Base-by-base conservation (phyloP, 2,113 vertebrate species). In the Hypanus sabinus region DNA sequence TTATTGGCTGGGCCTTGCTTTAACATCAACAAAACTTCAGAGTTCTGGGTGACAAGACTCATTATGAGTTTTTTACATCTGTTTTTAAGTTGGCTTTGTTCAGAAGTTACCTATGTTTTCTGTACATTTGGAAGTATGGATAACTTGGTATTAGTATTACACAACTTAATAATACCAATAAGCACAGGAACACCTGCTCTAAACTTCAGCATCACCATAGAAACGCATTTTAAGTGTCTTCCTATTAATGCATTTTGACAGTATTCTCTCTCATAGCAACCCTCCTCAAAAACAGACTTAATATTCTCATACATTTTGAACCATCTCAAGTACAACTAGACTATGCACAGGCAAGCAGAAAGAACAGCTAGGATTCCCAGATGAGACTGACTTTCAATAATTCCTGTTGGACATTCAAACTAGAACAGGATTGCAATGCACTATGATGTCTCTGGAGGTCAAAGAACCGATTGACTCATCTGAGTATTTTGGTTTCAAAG, bases 151-250 rank as follows among this genome's bases (percentile, higher is more conserved):
- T 12, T 33, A 16, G 24, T 65, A 30, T 65, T n/a, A 90, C 80
- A 83, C 60, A 65, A n/a, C 1, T 65, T 65, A 90, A 90, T 65
- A 65, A 90, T 90, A 65, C 85, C 3, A 65, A 65, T 65, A 90
- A 60, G 60, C 85, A 33, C 22, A 90, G 85, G 85, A 90, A 14
- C 85, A 90, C 85, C 81, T 90, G 60, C 33, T 65, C 27, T 65
- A 30, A 46, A 65, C 30, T n/a, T 65, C 55, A 87, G 5, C 33
- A 33, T 90, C 60, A 20, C 85, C 85, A 90, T 68, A 65, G 85
- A 90, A 90, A 90, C 57, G 65, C 12, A 14, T 65, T 2, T 65
- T 12, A 90, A 90, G 16, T 90, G 60, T 65, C 60, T 65, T 16
- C 60, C 30, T 90, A 65, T 30, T 30, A 90, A 65, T 20, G 1